phyloP scores from a whole-genome alignment of 2,888 invertebrate genomes.

The Punctoribates punctum region DNA sequence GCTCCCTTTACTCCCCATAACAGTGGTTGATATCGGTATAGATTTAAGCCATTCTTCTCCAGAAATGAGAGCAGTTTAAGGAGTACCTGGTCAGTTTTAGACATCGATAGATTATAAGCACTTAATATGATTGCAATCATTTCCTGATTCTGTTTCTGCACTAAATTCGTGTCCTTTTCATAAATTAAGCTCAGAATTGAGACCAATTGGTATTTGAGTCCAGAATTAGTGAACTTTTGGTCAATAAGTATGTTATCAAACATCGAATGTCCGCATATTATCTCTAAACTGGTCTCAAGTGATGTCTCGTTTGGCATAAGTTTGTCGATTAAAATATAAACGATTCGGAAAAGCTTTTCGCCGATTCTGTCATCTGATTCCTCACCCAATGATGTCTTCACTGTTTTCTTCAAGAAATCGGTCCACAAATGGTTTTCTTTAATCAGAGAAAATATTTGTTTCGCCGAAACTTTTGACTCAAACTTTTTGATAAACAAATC shows the following conservation, averaged over 20 bases:
- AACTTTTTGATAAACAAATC: neutral
- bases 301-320: neutral
- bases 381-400: neutral
- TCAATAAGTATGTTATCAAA: conserved; percentile 16
- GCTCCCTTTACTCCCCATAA: conserved; percentile 39
- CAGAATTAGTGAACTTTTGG: neutral
- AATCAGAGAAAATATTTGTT: neutral
- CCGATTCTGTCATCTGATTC: neutral
- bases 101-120: conserved; percentile 7
- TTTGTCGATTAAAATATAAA: neutral
- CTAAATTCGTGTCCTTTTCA: conserved; percentile 2
- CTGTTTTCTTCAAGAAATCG: neutral
- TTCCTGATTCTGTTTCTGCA: neutral
- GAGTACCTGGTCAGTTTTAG: conserved; percentile 29
- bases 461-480: neutral
- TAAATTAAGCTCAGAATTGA: neutral
- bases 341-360: neutral
- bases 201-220: neutral
- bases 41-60: conserved; percentile 30
- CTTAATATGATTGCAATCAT: conserved; percentile 6
- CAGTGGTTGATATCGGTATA: conserved; percentile 39
- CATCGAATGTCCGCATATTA: conserved; percentile 11
- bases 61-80: conserved; percentile 19
- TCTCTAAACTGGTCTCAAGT: neutral
- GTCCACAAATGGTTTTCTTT: conserved; percentile 4